Conservation (phyloP, 2,888 invertebrate species). For the Epinotia nisella region DNA sequence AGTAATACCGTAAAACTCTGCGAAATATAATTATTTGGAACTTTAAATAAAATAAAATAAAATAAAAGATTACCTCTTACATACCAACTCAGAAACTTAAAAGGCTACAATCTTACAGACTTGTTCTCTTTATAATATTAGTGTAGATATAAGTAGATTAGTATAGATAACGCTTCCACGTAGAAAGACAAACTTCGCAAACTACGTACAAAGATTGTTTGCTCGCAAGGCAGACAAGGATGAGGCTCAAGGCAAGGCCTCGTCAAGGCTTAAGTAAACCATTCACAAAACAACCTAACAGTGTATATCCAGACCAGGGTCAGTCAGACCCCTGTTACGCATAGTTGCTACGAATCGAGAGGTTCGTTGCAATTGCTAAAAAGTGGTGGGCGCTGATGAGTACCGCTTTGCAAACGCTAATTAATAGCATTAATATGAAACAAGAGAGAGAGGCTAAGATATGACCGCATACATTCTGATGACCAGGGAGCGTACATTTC, state of each 20-base stretch:
- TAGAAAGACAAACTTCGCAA: not conserved
- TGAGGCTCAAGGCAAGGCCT: not conserved
- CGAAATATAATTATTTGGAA: too few relatives aligned
- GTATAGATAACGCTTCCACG: not conserved
- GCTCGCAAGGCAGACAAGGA: not conserved
- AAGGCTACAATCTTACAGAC: too few relatives aligned
- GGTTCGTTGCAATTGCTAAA: not conserved
- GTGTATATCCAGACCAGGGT: not conserved
- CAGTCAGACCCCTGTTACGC: not conserved
- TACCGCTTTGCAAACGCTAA: not conserved
- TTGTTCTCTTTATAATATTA: too few relatives aligned
- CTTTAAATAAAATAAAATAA: too few relatives aligned
- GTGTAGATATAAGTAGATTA: too few relatives aligned
- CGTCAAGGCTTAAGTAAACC: slow-evolving; percentile 3
- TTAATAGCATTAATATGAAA: slow-evolving; percentile 26
- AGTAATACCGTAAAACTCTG: too few relatives aligned
- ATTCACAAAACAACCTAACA: not conserved
- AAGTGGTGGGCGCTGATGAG: not conserved
- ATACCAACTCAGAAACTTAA: too few relatives aligned
- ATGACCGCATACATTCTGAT: not conserved
- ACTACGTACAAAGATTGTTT: not conserved
- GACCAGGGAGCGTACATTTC: too few relatives aligned
- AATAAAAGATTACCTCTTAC: too few relatives aligned
- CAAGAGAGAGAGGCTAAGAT: slow-evolving; percentile 24
- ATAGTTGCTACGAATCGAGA: not conserved